Conservation (phyloP, 2,888 invertebrate species). For the Scaeva pyrastri region DNA sequence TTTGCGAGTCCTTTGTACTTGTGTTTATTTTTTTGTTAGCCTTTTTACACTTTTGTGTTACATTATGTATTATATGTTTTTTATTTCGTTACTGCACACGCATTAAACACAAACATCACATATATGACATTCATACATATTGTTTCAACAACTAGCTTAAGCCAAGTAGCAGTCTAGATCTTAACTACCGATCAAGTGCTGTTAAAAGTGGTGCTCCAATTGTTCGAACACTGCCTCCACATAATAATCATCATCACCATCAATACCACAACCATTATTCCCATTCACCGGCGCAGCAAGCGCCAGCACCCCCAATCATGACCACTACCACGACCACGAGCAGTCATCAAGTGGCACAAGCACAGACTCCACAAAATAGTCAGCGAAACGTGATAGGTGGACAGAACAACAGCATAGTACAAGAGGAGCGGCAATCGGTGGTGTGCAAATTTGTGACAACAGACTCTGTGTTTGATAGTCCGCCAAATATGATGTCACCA, state of each 20-base stretch:
- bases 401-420: not conserved
- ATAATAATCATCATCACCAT: conserved; percentile 76
- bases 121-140: conserved; percentile 75
- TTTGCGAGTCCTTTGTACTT: conserved; percentile 75
- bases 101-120: conserved; percentile 74
- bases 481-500: conserved; percentile 83
- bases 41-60: conserved; percentile 76
- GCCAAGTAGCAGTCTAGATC: conserved; percentile 81
- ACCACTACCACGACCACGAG: conserved; percentile 36
- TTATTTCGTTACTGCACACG: conserved; percentile 76
- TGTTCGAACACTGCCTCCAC: conserved; percentile 65
- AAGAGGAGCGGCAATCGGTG: conserved; percentile 1
- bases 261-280: conserved; percentile 68
- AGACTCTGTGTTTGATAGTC: conserved; percentile 82
- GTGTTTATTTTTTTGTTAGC: conserved; percentile 59
- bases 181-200: conserved; percentile 76
- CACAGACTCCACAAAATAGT: conserved; percentile 63
- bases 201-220: conserved; percentile 60
- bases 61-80: conserved; percentile 76
- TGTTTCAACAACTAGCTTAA: conserved; percentile 80
- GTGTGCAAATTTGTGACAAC: conserved; percentile 77
- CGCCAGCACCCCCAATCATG: conserved; percentile 78
- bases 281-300: conserved; percentile 67
- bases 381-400: conserved; percentile 30
- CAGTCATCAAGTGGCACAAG: conserved; percentile 75